phyloP scores from a whole-genome alignment of 2,797 vertebrate species.

The Falco cherrug region DNA sequence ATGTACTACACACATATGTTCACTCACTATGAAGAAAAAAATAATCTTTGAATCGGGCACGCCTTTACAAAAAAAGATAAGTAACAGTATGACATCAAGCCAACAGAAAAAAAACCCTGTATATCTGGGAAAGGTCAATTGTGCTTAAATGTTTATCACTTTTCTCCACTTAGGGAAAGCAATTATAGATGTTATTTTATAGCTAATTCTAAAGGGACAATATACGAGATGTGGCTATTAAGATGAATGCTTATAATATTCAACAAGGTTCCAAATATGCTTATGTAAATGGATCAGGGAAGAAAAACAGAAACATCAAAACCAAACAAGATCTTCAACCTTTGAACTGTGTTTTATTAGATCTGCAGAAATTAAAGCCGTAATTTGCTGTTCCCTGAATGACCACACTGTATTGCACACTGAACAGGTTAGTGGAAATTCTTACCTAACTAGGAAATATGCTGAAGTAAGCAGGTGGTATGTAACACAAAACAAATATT shows the following conservation, averaged over 20 bases:
- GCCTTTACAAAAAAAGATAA: background rate
- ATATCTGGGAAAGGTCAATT: background rate
- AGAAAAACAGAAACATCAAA: background rate
- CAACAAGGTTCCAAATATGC: background rate
- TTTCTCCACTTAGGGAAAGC: conserved; percentile 4
- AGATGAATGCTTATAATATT: background rate
- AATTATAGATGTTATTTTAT: background rate
- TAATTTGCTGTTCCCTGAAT: conserved; percentile 16
- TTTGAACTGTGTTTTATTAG: conserved; percentile 10
- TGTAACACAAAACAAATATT: conserved; percentile 38
- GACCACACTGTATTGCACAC: background rate
- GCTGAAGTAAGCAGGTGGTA: conserved; percentile 55
- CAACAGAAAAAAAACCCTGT: background rate
- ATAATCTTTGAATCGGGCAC: background rate
- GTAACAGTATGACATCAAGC: background rate
- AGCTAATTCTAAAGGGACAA: background rate
- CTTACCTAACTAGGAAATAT: conserved; percentile 65
- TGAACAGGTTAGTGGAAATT: conserved; percentile 42
- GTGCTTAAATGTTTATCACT: background rate
- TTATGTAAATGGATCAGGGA: background rate
- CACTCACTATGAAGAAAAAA: background rate
- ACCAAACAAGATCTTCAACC: background rate
- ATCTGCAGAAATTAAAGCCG: conserved; percentile 33
- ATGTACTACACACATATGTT: background rate
- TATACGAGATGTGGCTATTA: background rate